These are phyloP conservation scores for Eupithecia subumbrata DNA, from an alignment of 2,888 invertebrate species.

Conservation along the genomic window DNA sequence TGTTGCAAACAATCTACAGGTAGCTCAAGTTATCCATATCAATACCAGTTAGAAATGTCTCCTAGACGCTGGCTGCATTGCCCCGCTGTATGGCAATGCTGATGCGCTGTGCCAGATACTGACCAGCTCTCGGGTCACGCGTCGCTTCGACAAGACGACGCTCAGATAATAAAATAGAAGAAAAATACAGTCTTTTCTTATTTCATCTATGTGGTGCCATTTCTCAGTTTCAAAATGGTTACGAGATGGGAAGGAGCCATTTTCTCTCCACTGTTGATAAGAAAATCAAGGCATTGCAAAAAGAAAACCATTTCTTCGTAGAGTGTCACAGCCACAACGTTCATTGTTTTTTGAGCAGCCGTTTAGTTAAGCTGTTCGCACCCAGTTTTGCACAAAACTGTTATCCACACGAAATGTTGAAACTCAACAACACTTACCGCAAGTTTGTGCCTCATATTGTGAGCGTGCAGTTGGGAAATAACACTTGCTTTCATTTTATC, in stretches of 20 bases:
- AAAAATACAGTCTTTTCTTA: background rate
- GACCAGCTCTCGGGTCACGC: no score
- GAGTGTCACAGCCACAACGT: background rate
- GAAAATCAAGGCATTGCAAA: background rate
- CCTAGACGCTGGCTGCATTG: no score
- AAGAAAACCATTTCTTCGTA: background rate
- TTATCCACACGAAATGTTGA: slow-evolving; percentile 11
- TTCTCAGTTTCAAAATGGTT: background rate
- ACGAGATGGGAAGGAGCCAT: background rate
- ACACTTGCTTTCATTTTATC: background rate
- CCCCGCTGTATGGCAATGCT: no score
- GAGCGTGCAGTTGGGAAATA: background rate
- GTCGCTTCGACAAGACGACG: no score
- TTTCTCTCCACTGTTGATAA: background rate
- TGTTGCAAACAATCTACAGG: no score
- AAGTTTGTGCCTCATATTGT: background rate
- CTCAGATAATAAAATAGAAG: no score
- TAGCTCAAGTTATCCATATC: no score
- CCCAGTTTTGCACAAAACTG: background rate
- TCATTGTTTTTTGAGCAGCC: slow-evolving; percentile 4
- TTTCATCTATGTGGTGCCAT: background rate
- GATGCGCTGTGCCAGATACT: no score
- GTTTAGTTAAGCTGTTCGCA: background rate
- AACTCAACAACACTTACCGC: slow-evolving; percentile 15
- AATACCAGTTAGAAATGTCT: no score